phyloP scores from a whole-genome alignment of 2,113 vertebrate genomes.

The Trematocara macrostoma region DNA sequence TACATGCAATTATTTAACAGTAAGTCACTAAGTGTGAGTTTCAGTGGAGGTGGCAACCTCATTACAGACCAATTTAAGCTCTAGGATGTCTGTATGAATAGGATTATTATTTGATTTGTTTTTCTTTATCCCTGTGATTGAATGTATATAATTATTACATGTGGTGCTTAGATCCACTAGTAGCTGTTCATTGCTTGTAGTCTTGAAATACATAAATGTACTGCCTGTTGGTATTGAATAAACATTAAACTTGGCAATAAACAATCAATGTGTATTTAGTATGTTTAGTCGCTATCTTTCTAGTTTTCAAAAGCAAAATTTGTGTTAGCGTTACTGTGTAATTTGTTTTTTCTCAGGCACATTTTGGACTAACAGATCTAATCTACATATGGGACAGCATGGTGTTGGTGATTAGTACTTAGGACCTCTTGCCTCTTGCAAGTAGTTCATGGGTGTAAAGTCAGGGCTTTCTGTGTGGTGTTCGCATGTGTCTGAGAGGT shows the following conservation, averaged over 20 bases:
- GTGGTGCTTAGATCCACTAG: neutral
- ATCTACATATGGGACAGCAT: neutral
- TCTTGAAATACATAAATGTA: slow-evolving; percentile 2
- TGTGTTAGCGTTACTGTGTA: neutral
- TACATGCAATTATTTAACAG: slow-evolving; percentile 59
- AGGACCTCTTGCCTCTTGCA: neutral
- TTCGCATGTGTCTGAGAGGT: neutral
- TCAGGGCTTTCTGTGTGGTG: neutral
- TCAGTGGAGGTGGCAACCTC: slow-evolving; percentile 23
- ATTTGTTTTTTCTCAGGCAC: neutral
- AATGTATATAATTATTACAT: slow-evolving; percentile 31
- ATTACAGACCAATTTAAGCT: slow-evolving; percentile 48
- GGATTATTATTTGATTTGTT: slow-evolving; percentile 4
- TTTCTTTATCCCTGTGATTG: neutral
- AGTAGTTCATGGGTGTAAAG: neutral
- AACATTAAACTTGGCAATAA: slow-evolving; percentile 6
- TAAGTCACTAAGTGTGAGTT: slow-evolving; percentile 14
- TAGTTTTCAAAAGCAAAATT: neutral
- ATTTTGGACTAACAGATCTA: neutral
- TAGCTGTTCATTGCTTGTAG: slow-evolving; percentile 30
- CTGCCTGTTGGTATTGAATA: slow-evolving; percentile 7
- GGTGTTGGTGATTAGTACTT: neutral
- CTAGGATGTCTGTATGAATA: slow-evolving; percentile 39
- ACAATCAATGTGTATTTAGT: neutral
- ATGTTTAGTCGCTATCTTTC: neutral